These are phyloP conservation scores for Fabriciana adippe DNA, from an alignment of 2,888 invertebrate species.

Conservation along the genomic window DNA sequence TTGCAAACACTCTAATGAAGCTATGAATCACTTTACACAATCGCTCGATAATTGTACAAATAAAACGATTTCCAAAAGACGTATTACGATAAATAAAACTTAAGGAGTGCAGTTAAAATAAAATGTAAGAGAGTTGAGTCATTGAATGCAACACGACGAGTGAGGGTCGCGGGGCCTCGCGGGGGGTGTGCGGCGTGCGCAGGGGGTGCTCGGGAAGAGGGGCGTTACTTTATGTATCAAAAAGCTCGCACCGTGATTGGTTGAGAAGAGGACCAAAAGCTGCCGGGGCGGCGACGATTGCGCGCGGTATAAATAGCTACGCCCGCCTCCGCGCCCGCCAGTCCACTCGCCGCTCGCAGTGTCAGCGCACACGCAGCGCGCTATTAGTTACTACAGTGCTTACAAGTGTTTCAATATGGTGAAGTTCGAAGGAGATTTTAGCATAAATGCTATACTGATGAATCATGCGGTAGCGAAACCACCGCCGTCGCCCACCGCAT, in stretches of 20 bases:
- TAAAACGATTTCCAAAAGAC: conserved; percentile 50
- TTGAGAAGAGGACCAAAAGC: conserved; percentile 47
- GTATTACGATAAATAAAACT: conserved; percentile 27
- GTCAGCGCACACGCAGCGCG: conserved; percentile 59
- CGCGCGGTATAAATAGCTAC: conserved; percentile 61
- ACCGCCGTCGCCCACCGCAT: conserved; percentile 69
- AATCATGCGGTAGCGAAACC: conserved; percentile 72
- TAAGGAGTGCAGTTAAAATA: conserved; percentile 28
- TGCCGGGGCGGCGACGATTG: conserved; percentile 57
- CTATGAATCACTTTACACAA: conserved; percentile 53
- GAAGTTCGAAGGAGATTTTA: conserved; percentile 87
- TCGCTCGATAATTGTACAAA: conserved; percentile 56
- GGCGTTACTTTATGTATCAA: conserved; percentile 66
- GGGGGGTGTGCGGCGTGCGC: conserved; percentile 33
- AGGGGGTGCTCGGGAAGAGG: conserved; percentile 49
- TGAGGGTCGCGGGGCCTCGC: conserved; percentile 33
- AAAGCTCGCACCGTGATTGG: conserved; percentile 69
- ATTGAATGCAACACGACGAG: conserved; percentile 41
- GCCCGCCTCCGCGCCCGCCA: conserved; percentile 74
- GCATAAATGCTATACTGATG: conserved; percentile 90
- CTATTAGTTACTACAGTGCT: conserved; percentile 44
- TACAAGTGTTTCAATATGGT: conserved; percentile 71
- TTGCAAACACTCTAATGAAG: conserved; percentile 29
- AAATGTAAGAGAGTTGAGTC: conserved; percentile 39
- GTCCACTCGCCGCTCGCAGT: conserved; percentile 69